Evolutionary conservation across 2,113 vertebrate genomes (phyloP), one percentile per base, ranked within the genome.

Genomic region (Dipodomys merriami): DNA sequence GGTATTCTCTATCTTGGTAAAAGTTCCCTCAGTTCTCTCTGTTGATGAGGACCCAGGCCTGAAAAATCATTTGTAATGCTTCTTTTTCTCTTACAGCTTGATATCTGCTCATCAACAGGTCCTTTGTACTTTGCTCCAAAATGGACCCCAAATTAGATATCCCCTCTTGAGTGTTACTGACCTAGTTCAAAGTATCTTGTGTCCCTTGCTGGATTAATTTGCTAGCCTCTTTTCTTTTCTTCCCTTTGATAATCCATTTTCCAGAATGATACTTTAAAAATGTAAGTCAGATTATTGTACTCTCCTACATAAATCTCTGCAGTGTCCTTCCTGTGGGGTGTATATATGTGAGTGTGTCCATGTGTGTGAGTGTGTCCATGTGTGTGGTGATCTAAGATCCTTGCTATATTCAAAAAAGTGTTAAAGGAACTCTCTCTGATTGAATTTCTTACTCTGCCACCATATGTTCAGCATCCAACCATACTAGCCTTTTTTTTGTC

Each of bases 231-330:
- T 88, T 84, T 35, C 60, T 91, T 27, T 86, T 69, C 65, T 91
- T 91, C n/a, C 53, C 12, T 65, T 72, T 64, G 67, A 46, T 83
- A 91, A 83, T 83, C 49, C 33, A 62, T 86, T 83, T 65, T 83
- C 46, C 22, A 44, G 33, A 53, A n/a, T 92, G 60, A 78, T 72
- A 30, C 46, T 90, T 95, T 92, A 6, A 19, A 90, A 85, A 35
- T 87, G 46, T 85, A 53, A 72, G 76, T 67, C 35, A 92, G 16
- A 72, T 94, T 62, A n/a, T 79, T 60, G 64, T 95, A 67, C 29
- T 90, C 12, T 57, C 29, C 25, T 57, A 16, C 25, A 35, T 88
- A 83, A 49, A 73, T 72, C 89, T 60, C 72, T 85, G 33, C 35
- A 82, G 30, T 93, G n/a, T 15, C 62, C 62, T 90, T 84, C 18